phyloP scores from a whole-genome alignment of 2,888 invertebrate genomes.

The Enchytraeus crypticus region DNA sequence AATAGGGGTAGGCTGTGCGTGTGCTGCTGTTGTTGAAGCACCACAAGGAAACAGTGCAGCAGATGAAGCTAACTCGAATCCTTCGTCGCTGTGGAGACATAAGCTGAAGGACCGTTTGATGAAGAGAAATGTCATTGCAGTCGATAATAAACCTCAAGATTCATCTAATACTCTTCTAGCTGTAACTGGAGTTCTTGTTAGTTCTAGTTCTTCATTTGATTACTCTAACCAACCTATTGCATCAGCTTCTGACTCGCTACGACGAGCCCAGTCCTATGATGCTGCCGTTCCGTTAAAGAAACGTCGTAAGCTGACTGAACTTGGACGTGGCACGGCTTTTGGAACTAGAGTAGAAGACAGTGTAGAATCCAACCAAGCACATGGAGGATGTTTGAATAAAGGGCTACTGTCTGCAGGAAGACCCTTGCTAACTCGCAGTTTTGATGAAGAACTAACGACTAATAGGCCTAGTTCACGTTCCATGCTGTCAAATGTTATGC shows the following conservation, averaged over 20 bases:
- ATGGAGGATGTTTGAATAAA: too few species aligned
- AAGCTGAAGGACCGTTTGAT: constrained; percentile 42
- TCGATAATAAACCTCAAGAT: neutral
- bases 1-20: neutral
- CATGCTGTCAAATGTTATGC: too few species aligned
- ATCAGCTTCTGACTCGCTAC: constrained; percentile 1
- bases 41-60: too few species aligned
- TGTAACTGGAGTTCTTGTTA: neutral
- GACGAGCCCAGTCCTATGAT: constrained; percentile 6
- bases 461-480: too few species aligned
- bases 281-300: constrained; percentile 20
- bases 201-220: neutral
- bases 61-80: neutral
- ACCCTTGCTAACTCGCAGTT: too few species aligned
- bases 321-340: constrained; percentile 15
- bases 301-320: constrained; percentile 13
- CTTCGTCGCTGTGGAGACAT: constrained; percentile 18
- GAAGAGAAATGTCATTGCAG: constrained; percentile 42
- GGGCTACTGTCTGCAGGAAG: too few species aligned
- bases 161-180: neutral
- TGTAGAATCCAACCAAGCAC: neutral
- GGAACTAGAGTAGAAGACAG: constrained; percentile 14
- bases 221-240: neutral
- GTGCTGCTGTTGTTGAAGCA: too few species aligned
- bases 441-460: too few species aligned